These are phyloP conservation scores for Ferdinandea cuprea DNA, from an alignment of 2,888 invertebrate species.

Conservation along the genomic window DNA sequence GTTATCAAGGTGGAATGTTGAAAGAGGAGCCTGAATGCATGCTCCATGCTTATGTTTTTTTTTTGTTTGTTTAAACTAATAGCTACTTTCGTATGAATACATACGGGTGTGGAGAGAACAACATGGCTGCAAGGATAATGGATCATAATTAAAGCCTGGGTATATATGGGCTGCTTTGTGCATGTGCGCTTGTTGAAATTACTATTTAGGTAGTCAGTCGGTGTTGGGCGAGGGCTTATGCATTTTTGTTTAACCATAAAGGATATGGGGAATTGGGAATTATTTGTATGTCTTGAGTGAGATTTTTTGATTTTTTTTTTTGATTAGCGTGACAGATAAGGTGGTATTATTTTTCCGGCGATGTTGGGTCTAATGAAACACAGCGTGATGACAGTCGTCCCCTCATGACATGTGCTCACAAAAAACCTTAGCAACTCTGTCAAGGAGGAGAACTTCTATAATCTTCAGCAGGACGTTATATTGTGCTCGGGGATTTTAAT, in stretches of 20 bases:
- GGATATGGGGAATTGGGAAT: conserved; percentile 18
- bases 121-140: conserved; percentile 66
- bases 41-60: not conserved
- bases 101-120: conserved; percentile 38
- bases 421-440: no score
- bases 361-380: not conserved
- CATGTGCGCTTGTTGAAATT: conserved; percentile 43
- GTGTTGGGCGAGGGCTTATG: conserved; percentile 9
- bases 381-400: no score
- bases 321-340: conserved; percentile 4
- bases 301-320: not conserved
- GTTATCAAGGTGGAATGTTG: conserved; percentile 54
- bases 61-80: conserved; percentile 49
- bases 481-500: no score
- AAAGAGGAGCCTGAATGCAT: conserved; percentile 13
- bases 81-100: conserved; percentile 70
- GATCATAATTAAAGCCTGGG: conserved; percentile 52
- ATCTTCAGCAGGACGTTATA: no score
- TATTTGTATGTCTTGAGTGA: not conserved
- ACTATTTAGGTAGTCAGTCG: conserved; percentile 24
- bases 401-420: no score
- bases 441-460: no score
- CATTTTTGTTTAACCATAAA: not conserved
- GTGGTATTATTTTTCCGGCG: not conserved
- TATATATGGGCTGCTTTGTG: conserved; percentile 39